phyloP scores from a whole-genome alignment of 1,140 invertebrate species.

The Diabrotica virgifera region DNA sequence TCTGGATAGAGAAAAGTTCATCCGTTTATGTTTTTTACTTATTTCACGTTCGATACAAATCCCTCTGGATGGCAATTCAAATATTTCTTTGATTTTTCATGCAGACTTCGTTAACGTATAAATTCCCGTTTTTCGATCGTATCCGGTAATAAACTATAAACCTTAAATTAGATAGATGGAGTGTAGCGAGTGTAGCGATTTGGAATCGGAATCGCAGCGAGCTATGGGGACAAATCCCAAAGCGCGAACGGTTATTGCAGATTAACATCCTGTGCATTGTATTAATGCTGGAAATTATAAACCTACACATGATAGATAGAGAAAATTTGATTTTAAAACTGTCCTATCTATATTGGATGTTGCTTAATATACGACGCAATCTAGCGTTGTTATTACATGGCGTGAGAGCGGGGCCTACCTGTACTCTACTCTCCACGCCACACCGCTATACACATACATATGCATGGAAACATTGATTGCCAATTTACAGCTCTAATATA shows the following conservation, averaged over 20 bases:
- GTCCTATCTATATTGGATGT: constrained; percentile 48
- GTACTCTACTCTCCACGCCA: constrained; percentile 26
- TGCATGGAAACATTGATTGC: constrained; percentile 52
- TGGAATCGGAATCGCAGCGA: constrained; percentile 29
- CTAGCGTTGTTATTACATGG: constrained; percentile 46
- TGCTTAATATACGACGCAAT: constrained; percentile 50
- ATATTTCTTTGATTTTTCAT: constrained; percentile 18
- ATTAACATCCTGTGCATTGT: constrained; percentile 50
- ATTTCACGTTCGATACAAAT: background rate
- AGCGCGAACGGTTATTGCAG: constrained; percentile 47
- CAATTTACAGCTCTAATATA: constrained; percentile 52
- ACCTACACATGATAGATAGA: constrained; percentile 48
- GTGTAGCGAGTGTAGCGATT: constrained; percentile 14
- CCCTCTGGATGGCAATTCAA: background rate
- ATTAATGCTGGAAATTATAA: constrained; percentile 50
- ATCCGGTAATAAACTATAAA: constrained; percentile 24
- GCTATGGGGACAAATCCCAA: constrained; percentile 42
- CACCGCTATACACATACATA: constrained; percentile 45
- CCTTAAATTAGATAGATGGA: constrained; percentile 27
- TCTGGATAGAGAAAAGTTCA: too few relatives aligned
- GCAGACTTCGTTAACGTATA: constrained; percentile 17
- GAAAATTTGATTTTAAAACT: constrained; percentile 52
- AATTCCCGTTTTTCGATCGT: constrained; percentile 14
- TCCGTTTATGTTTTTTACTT: background rate
- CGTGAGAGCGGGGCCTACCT: constrained; percentile 33